Percentiles rank a stretch among this genome's conserved stretches.
These are phyloP conservation scores for Panzeria rudis DNA, from an alignment of 2,888 invertebrate genomes.

Conservation along the genomic window DNA sequence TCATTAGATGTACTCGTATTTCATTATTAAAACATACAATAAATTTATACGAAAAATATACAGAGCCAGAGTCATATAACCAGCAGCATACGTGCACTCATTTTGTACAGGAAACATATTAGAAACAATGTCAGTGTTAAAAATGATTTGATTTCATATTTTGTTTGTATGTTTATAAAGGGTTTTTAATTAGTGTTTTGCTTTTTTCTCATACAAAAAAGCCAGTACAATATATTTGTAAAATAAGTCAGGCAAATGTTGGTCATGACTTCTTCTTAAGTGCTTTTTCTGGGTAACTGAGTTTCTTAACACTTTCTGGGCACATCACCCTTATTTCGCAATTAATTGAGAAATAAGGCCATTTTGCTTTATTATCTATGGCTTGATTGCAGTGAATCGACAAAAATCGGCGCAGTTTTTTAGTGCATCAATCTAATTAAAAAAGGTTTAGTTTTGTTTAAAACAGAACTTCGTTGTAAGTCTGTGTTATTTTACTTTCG, in stretches of 20 bases:
- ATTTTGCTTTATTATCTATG: too few species aligned
- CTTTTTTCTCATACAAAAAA: not conserved
- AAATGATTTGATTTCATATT: constrained; percentile 65
- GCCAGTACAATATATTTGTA: too few species aligned
- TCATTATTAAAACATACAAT: constrained; percentile 56
- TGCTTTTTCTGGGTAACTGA: not conserved
- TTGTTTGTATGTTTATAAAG: not conserved
- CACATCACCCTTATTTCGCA: too few species aligned
- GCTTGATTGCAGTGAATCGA: too few species aligned
- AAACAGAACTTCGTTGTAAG: too few species aligned
- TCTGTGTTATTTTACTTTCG: too few species aligned
- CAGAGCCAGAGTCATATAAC: not conserved
- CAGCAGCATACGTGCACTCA: not conserved
- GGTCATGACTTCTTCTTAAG: not conserved
- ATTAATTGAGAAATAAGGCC: too few species aligned
- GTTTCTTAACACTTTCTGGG: too few species aligned
- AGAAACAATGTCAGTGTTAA: constrained; percentile 58
- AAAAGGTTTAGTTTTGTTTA: too few species aligned
- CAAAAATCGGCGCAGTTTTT: too few species aligned
- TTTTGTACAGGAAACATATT: constrained; percentile 7
- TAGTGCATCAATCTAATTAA: too few species aligned
- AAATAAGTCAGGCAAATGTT: not conserved
- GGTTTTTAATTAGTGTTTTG: not conserved
- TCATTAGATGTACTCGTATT: constrained; percentile 52
- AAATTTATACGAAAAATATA: constrained; percentile 21